Conservation (phyloP, 1,140 invertebrate species). For the Leptinotarsa undecemlineata region DNA sequence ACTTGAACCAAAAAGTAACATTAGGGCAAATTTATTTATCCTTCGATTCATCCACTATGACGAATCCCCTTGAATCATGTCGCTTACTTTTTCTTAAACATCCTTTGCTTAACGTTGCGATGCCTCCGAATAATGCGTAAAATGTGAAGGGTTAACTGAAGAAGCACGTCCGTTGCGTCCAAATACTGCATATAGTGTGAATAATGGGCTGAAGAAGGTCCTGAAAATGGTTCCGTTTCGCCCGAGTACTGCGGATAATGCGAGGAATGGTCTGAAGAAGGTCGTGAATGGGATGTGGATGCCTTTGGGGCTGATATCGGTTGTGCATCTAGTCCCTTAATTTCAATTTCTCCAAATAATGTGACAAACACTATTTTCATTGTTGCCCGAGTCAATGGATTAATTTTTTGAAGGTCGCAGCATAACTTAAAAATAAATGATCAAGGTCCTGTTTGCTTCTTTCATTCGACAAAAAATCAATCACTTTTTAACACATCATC, state of each 20-base stretch:
- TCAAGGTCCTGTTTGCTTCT: conserved; percentile 10
- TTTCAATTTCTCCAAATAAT: conserved; percentile 13
- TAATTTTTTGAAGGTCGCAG: conserved; percentile 21
- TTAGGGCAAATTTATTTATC: no score
- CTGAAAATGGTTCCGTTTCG: not conserved
- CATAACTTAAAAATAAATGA: conserved; percentile 29
- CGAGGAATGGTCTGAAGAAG: not conserved
- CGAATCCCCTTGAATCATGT: no score
- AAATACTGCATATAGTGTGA: no score
- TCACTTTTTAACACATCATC: not conserved
- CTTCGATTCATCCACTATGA: no score
- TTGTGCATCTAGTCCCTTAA: conserved; percentile 4
- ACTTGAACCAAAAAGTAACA: no score
- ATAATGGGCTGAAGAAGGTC: not conserved
- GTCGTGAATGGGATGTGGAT: not conserved
- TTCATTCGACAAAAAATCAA: conserved; percentile 10
- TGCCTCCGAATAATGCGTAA: no score
- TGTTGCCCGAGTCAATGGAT: not conserved
- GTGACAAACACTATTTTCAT: conserved; percentile 17
- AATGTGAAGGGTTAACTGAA: no score
- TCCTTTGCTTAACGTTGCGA: no score
- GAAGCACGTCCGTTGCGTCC: no score
- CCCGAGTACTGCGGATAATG: not conserved
- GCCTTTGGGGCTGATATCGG: not conserved
- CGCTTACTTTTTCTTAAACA: no score